Conservation (phyloP, 2,113 vertebrate genomes). For the Pleuronectes platessa region DNA sequence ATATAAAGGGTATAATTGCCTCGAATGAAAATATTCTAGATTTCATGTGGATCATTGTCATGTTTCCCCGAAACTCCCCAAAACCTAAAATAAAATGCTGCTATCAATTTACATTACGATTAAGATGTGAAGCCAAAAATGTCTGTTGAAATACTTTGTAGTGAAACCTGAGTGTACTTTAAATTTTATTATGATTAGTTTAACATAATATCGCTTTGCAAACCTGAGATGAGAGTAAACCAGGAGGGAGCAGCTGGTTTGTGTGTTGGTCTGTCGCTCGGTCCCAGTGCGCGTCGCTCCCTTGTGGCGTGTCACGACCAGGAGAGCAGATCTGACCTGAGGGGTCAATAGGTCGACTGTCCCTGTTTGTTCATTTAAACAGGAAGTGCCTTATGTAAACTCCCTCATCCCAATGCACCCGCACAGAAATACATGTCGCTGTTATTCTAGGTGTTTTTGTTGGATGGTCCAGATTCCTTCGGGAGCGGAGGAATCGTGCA, state of each 20-base stretch:
- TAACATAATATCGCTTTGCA: neutral
- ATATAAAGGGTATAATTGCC: no score
- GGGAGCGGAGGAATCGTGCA: neutral
- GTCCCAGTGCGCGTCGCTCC: constrained; percentile 12
- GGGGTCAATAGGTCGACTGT: constrained; percentile 32
- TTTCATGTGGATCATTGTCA: no score
- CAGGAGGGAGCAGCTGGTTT: constrained; percentile 33
- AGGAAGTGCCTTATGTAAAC: constrained; percentile 44
- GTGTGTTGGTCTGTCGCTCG: constrained; percentile 34
- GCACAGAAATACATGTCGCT: constrained; percentile 27
- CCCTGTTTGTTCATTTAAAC: constrained; percentile 35
- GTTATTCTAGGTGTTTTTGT: constrained; percentile 46
- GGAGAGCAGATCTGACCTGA: constrained; percentile 21
- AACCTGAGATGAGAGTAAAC: neutral
- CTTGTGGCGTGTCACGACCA: constrained; percentile 1
- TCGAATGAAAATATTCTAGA: no score
- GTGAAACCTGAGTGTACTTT: neutral
- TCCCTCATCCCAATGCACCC: neutral
- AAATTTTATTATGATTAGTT: neutral
- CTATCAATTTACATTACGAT: no score
- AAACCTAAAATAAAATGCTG: no score
- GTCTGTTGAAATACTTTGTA: neutral
- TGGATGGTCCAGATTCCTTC: neutral
- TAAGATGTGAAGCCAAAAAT: neutral
- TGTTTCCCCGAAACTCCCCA: no score